Evolutionary conservation across 1,140 invertebrate genomes (phyloP), one percentile per base, ranked within the genome.

Genomic region (Lanistes nyassanus): DNA sequence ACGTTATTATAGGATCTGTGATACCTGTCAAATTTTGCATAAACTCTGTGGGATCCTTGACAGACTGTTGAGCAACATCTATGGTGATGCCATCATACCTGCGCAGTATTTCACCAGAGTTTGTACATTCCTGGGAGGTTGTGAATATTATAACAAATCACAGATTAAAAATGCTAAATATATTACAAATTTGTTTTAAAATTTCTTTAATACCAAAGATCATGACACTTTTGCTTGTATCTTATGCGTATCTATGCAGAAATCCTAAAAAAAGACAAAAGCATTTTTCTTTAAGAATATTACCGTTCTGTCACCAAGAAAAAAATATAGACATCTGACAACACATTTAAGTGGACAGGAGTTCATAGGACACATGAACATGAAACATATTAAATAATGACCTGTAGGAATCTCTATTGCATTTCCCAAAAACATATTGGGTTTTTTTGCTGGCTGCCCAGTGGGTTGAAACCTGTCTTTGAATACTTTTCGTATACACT

Each of bases 11-110:
- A 31, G 70, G 37, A 55, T 29, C 56, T 64, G 26, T 65, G 39
- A n/a, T 75, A 82, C 81, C 78, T 77, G 77, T 58, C 37, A 82
- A 47, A 37, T 73, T 78, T 56, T 65, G 34, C 36, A 79, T 64
- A 70, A 79, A 79, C 34, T 78, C 79, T 51, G 71, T 75, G 37
- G 65, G 72, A 81, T 77, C 62, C 29, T 65, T 67, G 36, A 84
- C 75, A 23, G 26, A 76, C 11, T 82, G 80, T 53, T 84, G 65
- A 58, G 66, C 42, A 58, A 53, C 58, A 31, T 79, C 66, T 6
- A 81, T 58, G 4, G 66, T 74, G 34, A 81, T 53, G 7, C 80
- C 80, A 69, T 71, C 68, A 73, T 70, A 82, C 53, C 76, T 78
- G 71, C n/a, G 34, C 56, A 51, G 13, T 19, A 67, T 4, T 42